Percentiles rank a stretch among this genome's conserved stretches.
These are phyloP conservation scores for Chaenocephalus aceratus DNA, from an alignment of 2,113 vertebrate genomes.

Conservation along the genomic window DNA sequence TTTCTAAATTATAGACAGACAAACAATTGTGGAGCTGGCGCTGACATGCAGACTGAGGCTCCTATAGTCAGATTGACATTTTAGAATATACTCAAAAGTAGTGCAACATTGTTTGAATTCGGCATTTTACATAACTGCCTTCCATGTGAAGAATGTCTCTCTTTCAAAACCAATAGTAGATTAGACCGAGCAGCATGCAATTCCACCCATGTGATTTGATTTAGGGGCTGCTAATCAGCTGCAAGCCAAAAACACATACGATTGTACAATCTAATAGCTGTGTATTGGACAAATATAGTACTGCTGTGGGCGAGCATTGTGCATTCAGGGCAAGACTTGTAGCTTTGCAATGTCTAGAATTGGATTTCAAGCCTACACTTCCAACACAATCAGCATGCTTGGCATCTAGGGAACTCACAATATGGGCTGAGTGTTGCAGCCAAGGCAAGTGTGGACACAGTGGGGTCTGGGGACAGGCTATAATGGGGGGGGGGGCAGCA, in stretches of 20 bases:
- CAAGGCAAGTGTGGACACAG: conserved; percentile 34
- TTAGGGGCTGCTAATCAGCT: conserved; percentile 59
- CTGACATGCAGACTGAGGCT: conserved; percentile 10
- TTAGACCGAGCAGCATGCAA: conserved; percentile 22
- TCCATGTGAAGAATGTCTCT: conserved; percentile 28
- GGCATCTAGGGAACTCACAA: conserved; percentile 39
- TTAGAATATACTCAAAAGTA: not conserved
- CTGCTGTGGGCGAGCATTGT: conserved; percentile 29
- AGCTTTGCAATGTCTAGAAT: conserved; percentile 11
- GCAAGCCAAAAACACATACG: conserved; percentile 36
- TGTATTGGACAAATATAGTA: conserved; percentile 30
- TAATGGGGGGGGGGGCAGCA: conserved; percentile 13
- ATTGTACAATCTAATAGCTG: conserved; percentile 16
- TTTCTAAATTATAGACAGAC: conserved; percentile 49
- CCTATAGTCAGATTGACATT: conserved; percentile 25
- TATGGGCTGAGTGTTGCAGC: conserved; percentile 8
- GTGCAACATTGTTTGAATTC: conserved; percentile 28
- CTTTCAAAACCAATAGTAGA: conserved; percentile 53
- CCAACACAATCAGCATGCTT: conserved; percentile 33
- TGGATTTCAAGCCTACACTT: conserved; percentile 36
- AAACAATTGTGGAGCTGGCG: conserved; percentile 48
- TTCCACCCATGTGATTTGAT: conserved; percentile 68
- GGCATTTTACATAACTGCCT: conserved; percentile 28
- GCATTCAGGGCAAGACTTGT: conserved; percentile 32
- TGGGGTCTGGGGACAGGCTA: conserved; percentile 8